Evolutionary conservation across 2,888 invertebrate genomes (phyloP).

Genomic region (Drosophila eohydei): DNA sequence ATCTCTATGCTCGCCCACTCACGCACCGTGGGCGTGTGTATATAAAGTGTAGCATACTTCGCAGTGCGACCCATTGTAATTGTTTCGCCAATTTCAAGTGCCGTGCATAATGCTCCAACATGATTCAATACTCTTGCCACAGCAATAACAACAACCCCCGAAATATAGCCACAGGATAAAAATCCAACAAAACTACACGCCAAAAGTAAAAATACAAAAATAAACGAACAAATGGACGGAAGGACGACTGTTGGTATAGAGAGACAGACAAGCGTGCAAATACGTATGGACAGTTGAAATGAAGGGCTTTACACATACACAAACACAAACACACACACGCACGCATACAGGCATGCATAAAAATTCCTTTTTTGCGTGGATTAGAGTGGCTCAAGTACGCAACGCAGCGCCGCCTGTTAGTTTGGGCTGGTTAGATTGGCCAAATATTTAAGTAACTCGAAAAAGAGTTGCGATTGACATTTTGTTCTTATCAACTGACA

Average conservation of each 20-base stretch:
- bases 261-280: slow-evolving; percentile 71
- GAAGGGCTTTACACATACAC: slow-evolving; percentile 52
- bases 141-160: slow-evolving; percentile 34
- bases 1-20: slow-evolving; percentile 6
- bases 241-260: slow-evolving; percentile 24
- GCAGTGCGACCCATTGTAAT: slow-evolving; percentile 62
- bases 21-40: slow-evolving; percentile 44
- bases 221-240: slow-evolving; percentile 18
- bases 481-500: slow-evolving; percentile 59
- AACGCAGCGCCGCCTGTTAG: slow-evolving; percentile 1
- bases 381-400: slow-evolving; percentile 63
- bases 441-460: slow-evolving; percentile 44
- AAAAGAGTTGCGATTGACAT: slow-evolving; percentile 64
- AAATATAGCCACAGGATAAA: slow-evolving; percentile 60
- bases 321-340: slow-evolving; percentile 9
- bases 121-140: slow-evolving; percentile 73
- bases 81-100: slow-evolving; percentile 80
- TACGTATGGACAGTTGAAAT: slow-evolving; percentile 75
- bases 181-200: slow-evolving; percentile 70
- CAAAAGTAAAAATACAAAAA: slow-evolving; percentile 65
- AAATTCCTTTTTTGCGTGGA: slow-evolving; percentile 53
- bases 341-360: slow-evolving; percentile 25
- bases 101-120: slow-evolving; percentile 77
- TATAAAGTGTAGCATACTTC: slow-evolving; percentile 72
- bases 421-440: neutral